Evolutionary conservation across 2,113 vertebrate genomes (phyloP), one percentile per base, ranked within the genome.

Genomic region (Rhinolophus sinicus): DNA sequence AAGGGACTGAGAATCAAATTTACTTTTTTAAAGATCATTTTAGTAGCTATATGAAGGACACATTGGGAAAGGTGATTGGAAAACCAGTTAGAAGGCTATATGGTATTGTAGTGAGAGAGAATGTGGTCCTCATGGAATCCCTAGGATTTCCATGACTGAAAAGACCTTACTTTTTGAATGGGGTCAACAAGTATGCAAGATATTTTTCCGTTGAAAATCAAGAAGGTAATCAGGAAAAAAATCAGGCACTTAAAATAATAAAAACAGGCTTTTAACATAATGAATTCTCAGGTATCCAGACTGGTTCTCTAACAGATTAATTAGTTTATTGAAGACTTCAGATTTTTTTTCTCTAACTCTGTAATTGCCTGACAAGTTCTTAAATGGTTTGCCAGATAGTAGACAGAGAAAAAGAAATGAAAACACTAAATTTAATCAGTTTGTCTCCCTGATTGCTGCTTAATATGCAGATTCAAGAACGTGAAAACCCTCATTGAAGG

Each of bases 271-370:
- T 93, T 80, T n/a, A 75, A 80, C 40, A 60, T 52, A 87, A 69
- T 62, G 6, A 89, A 38, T 84, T 94, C 38, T 90, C 33, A 93
- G 24, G 13, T 81, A 70, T 60, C 21, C 11, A 69, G 35, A 69
- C 28, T 69, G 40, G 54, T 70, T 82, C 64, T 84, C 90, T 75
- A 65, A 65, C 7, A 33, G 15, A 69, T 80, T 22, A 96, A 92
- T 82, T 96, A 21, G 19, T 95, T 96, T 90, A 93, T 26, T 58
- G 65, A 86, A 88, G 24, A 85, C 56, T 92, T 93, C 26, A 56
- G 13, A 54, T 88, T 95, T 22, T 84, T 84, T 95, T 73, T 84
- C n/a, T 90, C 69, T 81, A 77, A 88, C 64, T 77, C 83, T 70
- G 40, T 40, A 84, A 84, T 80, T 44, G 50, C 22, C 89, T 91